phyloP scores from a whole-genome alignment of 1,140 invertebrate genomes.

The Cephus cinctus region DNA sequence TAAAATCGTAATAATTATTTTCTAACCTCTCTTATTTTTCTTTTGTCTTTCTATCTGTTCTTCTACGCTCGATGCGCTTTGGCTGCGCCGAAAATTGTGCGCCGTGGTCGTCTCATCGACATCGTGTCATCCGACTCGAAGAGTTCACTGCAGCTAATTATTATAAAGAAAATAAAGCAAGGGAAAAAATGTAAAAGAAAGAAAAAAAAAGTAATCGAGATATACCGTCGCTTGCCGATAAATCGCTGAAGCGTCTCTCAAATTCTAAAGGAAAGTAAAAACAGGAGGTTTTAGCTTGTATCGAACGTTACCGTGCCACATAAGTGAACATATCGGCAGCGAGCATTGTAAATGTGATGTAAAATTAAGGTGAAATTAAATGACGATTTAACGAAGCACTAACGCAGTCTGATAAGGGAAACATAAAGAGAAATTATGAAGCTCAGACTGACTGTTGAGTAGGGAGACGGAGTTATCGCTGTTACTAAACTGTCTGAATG shows the following conservation, averaged over 20 bases:
- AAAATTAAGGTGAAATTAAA: slow-evolving; percentile 31
- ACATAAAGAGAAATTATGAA: slow-evolving; percentile 6
- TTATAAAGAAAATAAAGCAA: slow-evolving; percentile 10
- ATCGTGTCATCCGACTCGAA: background rate
- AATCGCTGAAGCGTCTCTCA: no score
- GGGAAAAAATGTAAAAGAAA: slow-evolving; percentile 3
- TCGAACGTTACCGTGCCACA: slow-evolving; percentile 24
- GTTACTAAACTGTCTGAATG: slow-evolving; percentile 7
- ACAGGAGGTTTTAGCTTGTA: slow-evolving; percentile 27
- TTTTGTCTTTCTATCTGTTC: no score
- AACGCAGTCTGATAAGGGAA: slow-evolving; percentile 14
- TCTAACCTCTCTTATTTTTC: no score
- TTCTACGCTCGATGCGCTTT: no score
- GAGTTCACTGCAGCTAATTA: no score
- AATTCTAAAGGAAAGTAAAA: slow-evolving; percentile 19
- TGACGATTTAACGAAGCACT: slow-evolving; percentile 23
- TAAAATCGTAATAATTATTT: no score
- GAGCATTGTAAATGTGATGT: slow-evolving; percentile 32
- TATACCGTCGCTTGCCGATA: background rate
- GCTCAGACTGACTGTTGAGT: slow-evolving; percentile 13
- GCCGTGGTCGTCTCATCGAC: background rate
- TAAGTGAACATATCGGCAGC: slow-evolving; percentile 33
- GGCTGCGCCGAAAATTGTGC: no score
- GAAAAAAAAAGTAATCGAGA: slow-evolving; percentile 7
- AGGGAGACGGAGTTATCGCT: slow-evolving; percentile 11